A percentile compares a stretch with the other conserved stretches of the same genome.
Conservation (phyloP, 1,140 invertebrate species). For the Drusus annulatus region DNA sequence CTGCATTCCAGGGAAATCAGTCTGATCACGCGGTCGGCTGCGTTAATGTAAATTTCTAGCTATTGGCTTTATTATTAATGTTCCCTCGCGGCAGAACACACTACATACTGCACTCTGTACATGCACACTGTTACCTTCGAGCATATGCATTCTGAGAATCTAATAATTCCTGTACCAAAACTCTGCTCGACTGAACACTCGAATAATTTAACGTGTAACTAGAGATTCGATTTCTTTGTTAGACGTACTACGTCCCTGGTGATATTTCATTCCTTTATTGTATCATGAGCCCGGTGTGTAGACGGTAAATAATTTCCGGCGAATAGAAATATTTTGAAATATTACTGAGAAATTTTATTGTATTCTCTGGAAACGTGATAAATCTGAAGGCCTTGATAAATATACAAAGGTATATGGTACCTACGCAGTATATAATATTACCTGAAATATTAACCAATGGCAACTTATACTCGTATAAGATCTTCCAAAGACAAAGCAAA, state of each 20-base stretch:
- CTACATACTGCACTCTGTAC: neutral
- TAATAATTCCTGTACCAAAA: neutral
- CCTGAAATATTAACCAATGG: no score
- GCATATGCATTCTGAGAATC: no score
- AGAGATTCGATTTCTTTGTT: slow-evolving; percentile 39
- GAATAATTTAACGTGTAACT: slow-evolving; percentile 17
- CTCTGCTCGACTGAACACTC: neutral
- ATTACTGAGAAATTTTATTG: slow-evolving; percentile 9
- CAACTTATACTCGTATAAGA: no score
- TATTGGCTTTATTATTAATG: slow-evolving; percentile 42
- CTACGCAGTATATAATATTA: no score
- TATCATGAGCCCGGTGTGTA: slow-evolving; percentile 8
- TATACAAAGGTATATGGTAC: no score
- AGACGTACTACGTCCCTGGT: neutral
- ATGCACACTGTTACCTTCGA: neutral
- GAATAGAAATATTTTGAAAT: slow-evolving; percentile 20
- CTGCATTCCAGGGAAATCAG: slow-evolving; percentile 22
- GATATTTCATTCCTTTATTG: slow-evolving; percentile 22
- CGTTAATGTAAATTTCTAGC: slow-evolving; percentile 39
- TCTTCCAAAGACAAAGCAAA: no score
- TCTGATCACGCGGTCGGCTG: slow-evolving; percentile 13
- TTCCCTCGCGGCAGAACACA: slow-evolving; percentile 14
- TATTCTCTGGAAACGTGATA: neutral
- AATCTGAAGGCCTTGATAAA: neutral
- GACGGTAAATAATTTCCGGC: slow-evolving; percentile 29